phyloP scores from a whole-genome alignment of 1,140 invertebrate genomes.

The Aphis gossypii region DNA sequence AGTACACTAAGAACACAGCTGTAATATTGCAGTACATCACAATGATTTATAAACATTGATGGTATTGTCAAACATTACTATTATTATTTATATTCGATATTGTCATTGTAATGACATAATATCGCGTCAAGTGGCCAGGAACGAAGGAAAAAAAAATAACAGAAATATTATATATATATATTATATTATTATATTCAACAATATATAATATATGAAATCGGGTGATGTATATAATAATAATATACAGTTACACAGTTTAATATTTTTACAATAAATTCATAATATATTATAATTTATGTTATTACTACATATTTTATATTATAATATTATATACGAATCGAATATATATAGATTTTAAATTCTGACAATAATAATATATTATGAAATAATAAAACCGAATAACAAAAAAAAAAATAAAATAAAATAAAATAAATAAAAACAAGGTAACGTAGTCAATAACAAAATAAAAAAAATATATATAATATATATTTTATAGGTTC shows the following conservation, averaged over 20 bases:
- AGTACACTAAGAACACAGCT: no score
- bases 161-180: neutral
- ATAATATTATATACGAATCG: neutral
- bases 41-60: neutral
- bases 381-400: slow-evolving; percentile 51
- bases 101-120: neutral
- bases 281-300: neutral
- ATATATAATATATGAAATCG: slow-evolving; percentile 22
- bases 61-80: neutral
- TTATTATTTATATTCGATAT: neutral
- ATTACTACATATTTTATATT: slow-evolving; percentile 17
- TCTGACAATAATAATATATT: slow-evolving; percentile 40
- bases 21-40: no score
- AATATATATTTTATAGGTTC: neutral
- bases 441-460: slow-evolving; percentile 39
- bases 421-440: slow-evolving; percentile 43
- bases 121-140: neutral
- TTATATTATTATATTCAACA: slow-evolving; percentile 37
- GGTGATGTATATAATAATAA: neutral
- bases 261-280: slow-evolving; percentile 42
- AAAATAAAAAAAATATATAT: slow-evolving; percentile 41
- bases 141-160: neutral
- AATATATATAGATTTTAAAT: slow-evolving; percentile 21
- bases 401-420: slow-evolving; percentile 46
- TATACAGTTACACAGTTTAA: neutral